phyloP scores from a whole-genome alignment of 2,797 vertebrate species.

The Oreochromis grahami region DNA sequence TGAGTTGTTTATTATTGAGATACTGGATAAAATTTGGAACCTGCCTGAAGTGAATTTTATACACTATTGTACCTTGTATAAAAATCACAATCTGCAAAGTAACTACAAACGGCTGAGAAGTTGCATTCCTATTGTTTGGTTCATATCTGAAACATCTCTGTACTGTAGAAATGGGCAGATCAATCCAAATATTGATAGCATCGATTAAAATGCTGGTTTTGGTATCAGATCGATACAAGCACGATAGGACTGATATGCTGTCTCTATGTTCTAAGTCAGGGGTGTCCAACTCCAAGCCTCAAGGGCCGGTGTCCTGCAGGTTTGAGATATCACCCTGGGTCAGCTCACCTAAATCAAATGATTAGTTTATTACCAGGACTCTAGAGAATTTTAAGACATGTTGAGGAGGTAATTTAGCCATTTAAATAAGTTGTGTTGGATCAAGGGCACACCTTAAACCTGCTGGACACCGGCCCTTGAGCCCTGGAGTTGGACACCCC shows the following conservation, averaged over 20 bases:
- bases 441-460: not conserved
- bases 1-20: not conserved
- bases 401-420: not conserved
- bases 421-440: not conserved
- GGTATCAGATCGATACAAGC: rapidly evolving
- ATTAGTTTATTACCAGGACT: not conserved
- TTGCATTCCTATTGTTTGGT: not conserved
- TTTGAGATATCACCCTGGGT: not conserved
- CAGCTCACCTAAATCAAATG: not conserved
- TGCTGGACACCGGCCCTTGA: rapidly evolving
- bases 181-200: not conserved
- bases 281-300: not conserved
- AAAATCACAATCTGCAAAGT: not conserved
- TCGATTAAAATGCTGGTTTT: not conserved
- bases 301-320: not conserved
- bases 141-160: not conserved
- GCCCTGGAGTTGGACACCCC: not conserved
- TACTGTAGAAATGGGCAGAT: rapidly evolving
- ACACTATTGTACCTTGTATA: not conserved
- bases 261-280: not conserved
- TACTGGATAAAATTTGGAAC: not conserved
- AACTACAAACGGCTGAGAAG: not conserved
- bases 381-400: not conserved
- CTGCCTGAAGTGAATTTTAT: not conserved
- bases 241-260: not conserved